Evolutionary conservation across 1,140 invertebrate genomes (phyloP), one percentile per base, ranked within the genome.

Genomic region (Melitaea cinxia): DNA sequence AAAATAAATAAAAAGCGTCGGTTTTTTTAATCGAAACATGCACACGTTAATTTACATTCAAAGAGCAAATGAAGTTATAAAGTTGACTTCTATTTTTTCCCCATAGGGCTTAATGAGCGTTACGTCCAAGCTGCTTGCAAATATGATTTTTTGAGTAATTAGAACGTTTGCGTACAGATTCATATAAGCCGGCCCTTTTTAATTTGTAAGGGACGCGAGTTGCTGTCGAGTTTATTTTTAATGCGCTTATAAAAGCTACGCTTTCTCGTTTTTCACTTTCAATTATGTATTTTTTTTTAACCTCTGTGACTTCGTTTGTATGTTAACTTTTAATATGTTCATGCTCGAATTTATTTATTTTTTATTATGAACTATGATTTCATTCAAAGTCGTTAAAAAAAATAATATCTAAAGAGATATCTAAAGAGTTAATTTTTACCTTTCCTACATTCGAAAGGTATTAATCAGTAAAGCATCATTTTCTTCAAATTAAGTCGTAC

Each of bases 71-170:
- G 37, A 42, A 42, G 37, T 42, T 42, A 56, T 55, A 58, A 47
- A 68, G 65, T 57, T 50, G 39, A 62, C 58, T 50, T 26, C 59
- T 52, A 57, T 28, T 28, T 28, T 55, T 55, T 54, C 42, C 59
- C 62, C 54, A 54, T 56, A 69, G 58, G 35, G 59, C 66, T 63
- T 72, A 77, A 76, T 74, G 72, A 74, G 70, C 69, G 54, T 70
- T 69, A 60, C 82, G 82, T 84, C 83, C 77, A 70, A 72, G 72
- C 81, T 64, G 56, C 28, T 47, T 64, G 55, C 42, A 54, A 68
- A 71, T 70, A 66, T 59, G 54, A 64, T 63, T 71, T 70, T 78
- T 67, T 62, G 35, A 71, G 68, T 71, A 67, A 71, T 70, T 70
- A 70, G 68, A 66, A 37, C 64, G 64, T 65, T 65, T 53, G 61